phyloP scores from a whole-genome alignment of 1,140 invertebrate species.

The Conopomorpha cramerella region DNA sequence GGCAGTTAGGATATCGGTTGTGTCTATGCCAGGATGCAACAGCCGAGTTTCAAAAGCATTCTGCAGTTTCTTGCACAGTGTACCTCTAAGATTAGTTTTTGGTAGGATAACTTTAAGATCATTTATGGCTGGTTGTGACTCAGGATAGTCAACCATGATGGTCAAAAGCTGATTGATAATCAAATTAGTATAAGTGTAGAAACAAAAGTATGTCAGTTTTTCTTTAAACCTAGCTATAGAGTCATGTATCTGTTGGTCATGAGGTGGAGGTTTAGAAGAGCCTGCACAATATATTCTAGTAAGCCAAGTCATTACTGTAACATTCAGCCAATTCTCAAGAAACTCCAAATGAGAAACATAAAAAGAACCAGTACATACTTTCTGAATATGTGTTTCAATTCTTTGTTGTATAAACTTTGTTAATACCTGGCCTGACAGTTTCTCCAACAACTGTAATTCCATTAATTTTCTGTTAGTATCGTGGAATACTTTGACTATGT shows the following conservation, averaged over 20 bases:
- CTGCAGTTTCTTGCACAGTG: conserved; percentile 79
- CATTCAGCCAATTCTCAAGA: conserved; percentile 83
- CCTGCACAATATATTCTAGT: conserved; percentile 75
- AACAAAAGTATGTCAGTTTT: conserved; percentile 84
- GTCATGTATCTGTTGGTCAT: conserved; percentile 59
- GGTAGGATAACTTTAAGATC: conserved; percentile 87
- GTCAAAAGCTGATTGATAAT: conserved; percentile 93
- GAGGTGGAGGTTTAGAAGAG: conserved; percentile 58
- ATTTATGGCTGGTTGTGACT: conserved; percentile 90
- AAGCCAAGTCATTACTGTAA: conserved; percentile 82
- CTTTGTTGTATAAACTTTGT: conserved; percentile 80
- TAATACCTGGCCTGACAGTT: conserved; percentile 78
- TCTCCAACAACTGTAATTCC: conserved; percentile 78
- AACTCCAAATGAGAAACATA: conserved; percentile 75
- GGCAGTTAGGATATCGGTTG: conserved; percentile 95
- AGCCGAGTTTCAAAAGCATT: conserved; percentile 79
- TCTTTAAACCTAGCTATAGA: conserved; percentile 72
- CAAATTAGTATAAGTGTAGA: conserved; percentile 85
- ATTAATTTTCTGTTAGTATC: conserved; percentile 76
- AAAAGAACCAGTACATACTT: conserved; percentile 81
- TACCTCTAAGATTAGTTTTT: conserved; percentile 80
- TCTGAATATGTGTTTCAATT: conserved; percentile 79
- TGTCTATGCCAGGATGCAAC: conserved; percentile 94
- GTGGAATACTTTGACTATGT: conserved; percentile 77
- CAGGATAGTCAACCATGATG: conserved; percentile 96